Base-by-base conservation (phyloP, 2,113 vertebrate species). In the Isichthys henryi region DNA sequence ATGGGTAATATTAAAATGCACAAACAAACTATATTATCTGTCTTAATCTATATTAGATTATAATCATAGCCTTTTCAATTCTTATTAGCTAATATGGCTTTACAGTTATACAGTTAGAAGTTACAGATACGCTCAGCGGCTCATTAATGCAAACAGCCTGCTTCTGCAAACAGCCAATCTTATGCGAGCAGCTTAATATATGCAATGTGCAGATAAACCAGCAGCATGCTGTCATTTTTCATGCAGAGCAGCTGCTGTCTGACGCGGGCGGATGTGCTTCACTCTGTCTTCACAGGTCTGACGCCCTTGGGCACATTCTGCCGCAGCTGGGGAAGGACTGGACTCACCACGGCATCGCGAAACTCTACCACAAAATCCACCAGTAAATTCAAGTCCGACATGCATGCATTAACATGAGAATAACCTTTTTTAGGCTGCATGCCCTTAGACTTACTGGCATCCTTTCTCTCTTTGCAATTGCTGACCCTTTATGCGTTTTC, bases 261-360 rank as follows among this genome's bases (percentile, higher is more conserved):
- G 15, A 53, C 13, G 50, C 13, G n/a, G 62, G 8, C 49, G 19
- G 77, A 5, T 90, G 39, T 88, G 49, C 23, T 17, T 19, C 17
- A 5, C 35, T 31, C 17, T 39, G n/a, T 66, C 19, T 83, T 93
- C 23, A 45, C 90, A 99, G 98, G 94, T 99, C 98, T 0, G 98
- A 99, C 80, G 96, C 97, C 87, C 95, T 99, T 88, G 98, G 98
- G 23, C 98, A 99, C 7, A 98, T 99, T 91, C 94, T 99, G 77
- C 98, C 97, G 0, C 97, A 98, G 39, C 94, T 99, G 93, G 98
- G 98, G 45, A 99, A 99, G 94, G 98, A 99, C 92, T 99, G 98
- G 98, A 99, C 98, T 27, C 98, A 99, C 56, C 96, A 94, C 50
- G 98, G 97, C 90, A 97, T 99, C 23, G 97, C 95, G 39, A 98